Percentiles rank a stretch among this genome's conserved stretches.
Conservation (phyloP, 2,113 vertebrate species). For the Ceyx melanurus region DNA sequence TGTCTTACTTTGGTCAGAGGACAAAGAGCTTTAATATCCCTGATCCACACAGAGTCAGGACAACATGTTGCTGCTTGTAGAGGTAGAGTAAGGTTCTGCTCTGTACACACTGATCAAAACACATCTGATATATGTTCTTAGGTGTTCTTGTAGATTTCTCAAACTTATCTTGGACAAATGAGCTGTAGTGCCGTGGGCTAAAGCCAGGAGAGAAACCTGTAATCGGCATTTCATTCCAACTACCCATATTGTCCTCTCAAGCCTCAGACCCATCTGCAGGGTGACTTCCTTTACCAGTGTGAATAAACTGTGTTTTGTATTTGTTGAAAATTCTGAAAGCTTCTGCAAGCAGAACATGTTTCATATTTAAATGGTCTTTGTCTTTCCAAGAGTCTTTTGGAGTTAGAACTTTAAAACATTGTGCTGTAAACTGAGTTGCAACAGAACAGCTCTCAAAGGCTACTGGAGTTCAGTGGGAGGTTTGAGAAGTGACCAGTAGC, state of each 20-base stretch:
- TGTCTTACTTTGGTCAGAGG: neutral
- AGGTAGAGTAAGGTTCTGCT: neutral
- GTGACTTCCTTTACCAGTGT: neutral
- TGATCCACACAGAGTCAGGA: neutral
- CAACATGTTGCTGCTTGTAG: slow-evolving; percentile 9
- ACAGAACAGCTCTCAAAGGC: slow-evolving; percentile 45
- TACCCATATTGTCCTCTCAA: neutral
- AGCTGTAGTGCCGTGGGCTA: neutral
- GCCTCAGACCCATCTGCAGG: neutral
- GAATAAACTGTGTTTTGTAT: neutral
- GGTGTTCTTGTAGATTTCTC: neutral
- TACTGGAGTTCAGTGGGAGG: slow-evolving; percentile 52
- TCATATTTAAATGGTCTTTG: neutral
- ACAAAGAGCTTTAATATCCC: neutral
- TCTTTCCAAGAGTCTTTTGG: slow-evolving; percentile 2
- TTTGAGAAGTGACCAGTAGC: slow-evolving; percentile 44
- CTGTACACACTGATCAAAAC: neutral
- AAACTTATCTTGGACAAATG: neutral
- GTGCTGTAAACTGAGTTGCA: slow-evolving; percentile 7
- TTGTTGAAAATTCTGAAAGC: slow-evolving; percentile 32
- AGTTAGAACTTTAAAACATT: slow-evolving; percentile 1
- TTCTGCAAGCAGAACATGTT: slow-evolving; percentile 3
- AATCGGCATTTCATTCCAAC: neutral
- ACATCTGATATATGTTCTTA: neutral
- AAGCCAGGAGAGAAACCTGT: neutral